Evolutionary conservation across 2,888 invertebrate species (phyloP).

Genomic region (Leptinotarsa tumamoca): DNA sequence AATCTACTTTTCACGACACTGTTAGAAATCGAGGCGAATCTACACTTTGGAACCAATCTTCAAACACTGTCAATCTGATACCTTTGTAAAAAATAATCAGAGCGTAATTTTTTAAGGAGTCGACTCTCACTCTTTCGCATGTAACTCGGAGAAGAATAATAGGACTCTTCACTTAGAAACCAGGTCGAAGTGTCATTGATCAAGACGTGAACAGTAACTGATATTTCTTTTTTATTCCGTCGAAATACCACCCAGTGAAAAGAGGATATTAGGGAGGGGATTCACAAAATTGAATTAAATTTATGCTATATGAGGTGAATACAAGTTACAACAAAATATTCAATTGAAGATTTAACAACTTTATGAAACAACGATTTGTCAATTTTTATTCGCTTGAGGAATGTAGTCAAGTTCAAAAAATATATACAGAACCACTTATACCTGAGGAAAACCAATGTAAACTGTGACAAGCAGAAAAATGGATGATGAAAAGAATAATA

Average conservation of each 20-base stretch:
- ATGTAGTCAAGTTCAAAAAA: too few relatives aligned
- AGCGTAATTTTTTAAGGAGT: conserved; percentile 52
- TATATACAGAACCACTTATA: too few relatives aligned
- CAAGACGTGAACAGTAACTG: conserved; percentile 41
- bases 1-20: conserved; percentile 18
- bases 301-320: not conserved
- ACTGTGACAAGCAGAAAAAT: too few relatives aligned
- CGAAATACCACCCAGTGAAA: conserved; percentile 50
- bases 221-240: conserved; percentile 49
- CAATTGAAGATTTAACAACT: too few relatives aligned
- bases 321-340: not conserved
- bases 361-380: too few relatives aligned
- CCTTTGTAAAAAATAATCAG: conserved; percentile 58
- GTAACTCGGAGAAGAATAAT: conserved; percentile 40
- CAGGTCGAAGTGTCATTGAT: conserved; percentile 58
- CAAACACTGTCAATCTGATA: conserved; percentile 42
- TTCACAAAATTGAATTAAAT: conserved; percentile 5
- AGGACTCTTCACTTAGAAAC: conserved; percentile 52
- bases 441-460: too few relatives aligned
- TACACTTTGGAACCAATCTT: conserved; percentile 23
- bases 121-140: conserved; percentile 41
- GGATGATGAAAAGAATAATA: too few relatives aligned
- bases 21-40: conserved; percentile 23
- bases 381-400: too few relatives aligned
- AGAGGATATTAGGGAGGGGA: conserved; percentile 49